Conservation (phyloP, 2,888 invertebrate genomes). For the Limenitis camilla region DNA sequence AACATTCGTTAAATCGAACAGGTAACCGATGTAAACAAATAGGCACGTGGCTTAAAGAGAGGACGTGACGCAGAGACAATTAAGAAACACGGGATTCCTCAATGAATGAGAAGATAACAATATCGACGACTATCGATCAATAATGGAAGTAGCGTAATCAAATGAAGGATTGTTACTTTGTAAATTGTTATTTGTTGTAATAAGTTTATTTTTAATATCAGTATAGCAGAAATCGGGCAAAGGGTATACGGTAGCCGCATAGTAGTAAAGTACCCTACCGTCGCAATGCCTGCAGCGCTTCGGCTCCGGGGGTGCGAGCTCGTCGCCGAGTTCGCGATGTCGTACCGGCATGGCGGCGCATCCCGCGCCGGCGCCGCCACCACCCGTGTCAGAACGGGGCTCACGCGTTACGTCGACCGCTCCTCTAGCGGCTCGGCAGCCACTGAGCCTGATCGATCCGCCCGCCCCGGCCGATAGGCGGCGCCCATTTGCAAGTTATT, state of each 20-base stretch:
- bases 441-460: constrained; percentile 64
- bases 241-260: constrained; percentile 1
- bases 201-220: background rate
- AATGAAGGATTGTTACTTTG: background rate
- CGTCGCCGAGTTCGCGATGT: constrained; percentile 74
- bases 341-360: constrained; percentile 76
- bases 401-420: constrained; percentile 59
- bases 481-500: constrained; percentile 69
- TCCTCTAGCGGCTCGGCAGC: constrained; percentile 67
- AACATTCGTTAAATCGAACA: constrained; percentile 1
- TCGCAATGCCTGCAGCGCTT: constrained; percentile 95
- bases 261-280: constrained; percentile 74
- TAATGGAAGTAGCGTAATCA: background rate
- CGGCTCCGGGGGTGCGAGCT: constrained; percentile 82
- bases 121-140: background rate
- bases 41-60: constrained; percentile 16
- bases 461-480: constrained; percentile 73
- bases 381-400: constrained; percentile 53
- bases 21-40: constrained; percentile 8
- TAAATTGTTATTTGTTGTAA: background rate
- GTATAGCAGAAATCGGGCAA: background rate
- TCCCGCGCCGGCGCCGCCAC: constrained; percentile 71
- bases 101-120: background rate
- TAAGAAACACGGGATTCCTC: background rate
- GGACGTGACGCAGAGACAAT: constrained; percentile 1